Evolutionary conservation across 92 coral and sea anemone genomes (phyloP).

Genomic region (Umimayanthus chanpuru): DNA sequence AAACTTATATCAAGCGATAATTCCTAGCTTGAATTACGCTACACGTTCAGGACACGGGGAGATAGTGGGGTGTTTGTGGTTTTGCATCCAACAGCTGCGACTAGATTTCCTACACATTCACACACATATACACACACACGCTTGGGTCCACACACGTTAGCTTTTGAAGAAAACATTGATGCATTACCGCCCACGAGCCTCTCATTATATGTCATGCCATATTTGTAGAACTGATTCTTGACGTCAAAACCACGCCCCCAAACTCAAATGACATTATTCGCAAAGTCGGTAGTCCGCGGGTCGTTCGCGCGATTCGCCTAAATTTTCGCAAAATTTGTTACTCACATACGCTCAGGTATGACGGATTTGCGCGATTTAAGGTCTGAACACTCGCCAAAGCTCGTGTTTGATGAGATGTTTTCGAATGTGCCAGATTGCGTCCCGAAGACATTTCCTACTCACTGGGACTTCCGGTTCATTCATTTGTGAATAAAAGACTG

Average conservation of each 20-base stretch:
- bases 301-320: background rate
- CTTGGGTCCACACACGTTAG: constrained; percentile 23
- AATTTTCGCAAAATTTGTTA: background rate
- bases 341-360: background rate
- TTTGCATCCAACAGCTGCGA: background rate
- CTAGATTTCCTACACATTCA: constrained; percentile 18
- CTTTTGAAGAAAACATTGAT: constrained; percentile 35
- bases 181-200: constrained; percentile 41
- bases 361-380: background rate
- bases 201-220: constrained; percentile 56
- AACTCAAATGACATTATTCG: constrained; percentile 21
- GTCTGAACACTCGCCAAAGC: background rate
- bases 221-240: constrained; percentile 64
- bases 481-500: constrained; percentile 69
- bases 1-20: constrained; percentile 62
- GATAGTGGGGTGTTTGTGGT: constrained; percentile 32
- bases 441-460: constrained; percentile 67
- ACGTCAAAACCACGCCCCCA: constrained; percentile 81
- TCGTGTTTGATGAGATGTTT: constrained; percentile 43
- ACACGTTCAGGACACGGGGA: constrained; percentile 44
- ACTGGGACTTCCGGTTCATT: constrained; percentile 86
- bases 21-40: constrained; percentile 63
- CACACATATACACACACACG: constrained; percentile 34
- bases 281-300: background rate
- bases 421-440: constrained; percentile 66